Base-by-base conservation (phyloP, 2,888 invertebrate genomes). In the Punctoribates punctum region DNA sequence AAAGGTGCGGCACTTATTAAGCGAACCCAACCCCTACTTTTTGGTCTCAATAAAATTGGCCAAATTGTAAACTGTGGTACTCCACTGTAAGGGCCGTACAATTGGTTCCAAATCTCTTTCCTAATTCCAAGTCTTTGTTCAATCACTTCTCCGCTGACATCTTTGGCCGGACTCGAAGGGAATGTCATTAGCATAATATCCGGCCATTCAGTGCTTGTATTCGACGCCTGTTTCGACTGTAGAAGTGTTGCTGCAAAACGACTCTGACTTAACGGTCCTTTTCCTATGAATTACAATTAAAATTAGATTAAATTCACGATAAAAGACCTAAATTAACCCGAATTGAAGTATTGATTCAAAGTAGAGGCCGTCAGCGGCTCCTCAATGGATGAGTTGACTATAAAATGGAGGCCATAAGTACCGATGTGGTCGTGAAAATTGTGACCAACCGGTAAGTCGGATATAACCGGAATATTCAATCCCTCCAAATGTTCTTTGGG, bases 401-500 rank as follows among this genome's bases (percentile, higher is more conserved):
- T 54, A 57, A 73, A 57, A 34, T 73, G 48, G 0, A 38, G 3
- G 6, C 54, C 73, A 11, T n/a, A 29, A 54, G 38, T 2, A 15
- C 73, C 34, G 15, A 48, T 54, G 23, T 76, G 76, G 46, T 76
- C 76, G 29, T 76, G 76, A 46, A 76, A 27, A n/a, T 73, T 76
- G 15, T 73, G 27, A 8, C 76, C 76, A 11, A 76, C 76, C 11
- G 76, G 76, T 27, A 76, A 27, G 29, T 76, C 48, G 0, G 51
- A 20, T 9, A 73, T 15, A 15, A 62, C 34, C 0, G 72, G 72
- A 1, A 76, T 76, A 23, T 29, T 42, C 1, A 94, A 85, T 15
- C 93, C 91, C 0, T 88, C 88, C 34, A 70, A 46, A 34, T 70
- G 70, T 4, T 23, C 13, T 2, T 87, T 88, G 46, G 91, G 91